Conservation (phyloP, 2,888 invertebrate genomes). For the Lampropteryx suffumata region DNA sequence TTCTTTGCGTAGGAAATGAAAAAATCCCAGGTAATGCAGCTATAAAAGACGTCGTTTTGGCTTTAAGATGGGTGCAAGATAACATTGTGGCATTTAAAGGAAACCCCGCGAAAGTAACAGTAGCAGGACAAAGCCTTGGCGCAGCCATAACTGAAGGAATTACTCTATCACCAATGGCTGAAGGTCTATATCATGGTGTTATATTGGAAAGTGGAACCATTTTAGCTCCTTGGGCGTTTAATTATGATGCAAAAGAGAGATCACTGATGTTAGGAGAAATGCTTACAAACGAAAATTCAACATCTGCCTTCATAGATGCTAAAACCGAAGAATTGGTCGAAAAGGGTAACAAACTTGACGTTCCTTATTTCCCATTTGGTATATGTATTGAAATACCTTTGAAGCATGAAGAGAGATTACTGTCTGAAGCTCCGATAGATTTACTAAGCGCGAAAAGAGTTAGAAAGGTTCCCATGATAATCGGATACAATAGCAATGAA, state of each 20-base stretch:
- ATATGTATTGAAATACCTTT: constrained; percentile 61
- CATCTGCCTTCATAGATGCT: constrained; percentile 39
- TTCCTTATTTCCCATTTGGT: constrained; percentile 66
- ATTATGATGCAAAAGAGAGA: constrained; percentile 62
- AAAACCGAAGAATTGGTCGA: constrained; percentile 46
- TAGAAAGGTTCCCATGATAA: constrained; percentile 58
- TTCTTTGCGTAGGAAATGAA: constrained; percentile 60
- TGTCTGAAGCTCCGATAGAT: constrained; percentile 58
- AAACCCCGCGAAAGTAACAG: constrained; percentile 59
- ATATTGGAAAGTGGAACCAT: constrained; percentile 70
- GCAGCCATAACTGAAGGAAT: constrained; percentile 69
- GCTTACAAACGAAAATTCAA: constrained; percentile 38
- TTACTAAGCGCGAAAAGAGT: constrained; percentile 46
- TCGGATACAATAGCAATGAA: constrained; percentile 68
- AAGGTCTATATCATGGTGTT: constrained; percentile 62
- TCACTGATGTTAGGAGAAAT: constrained; percentile 43
- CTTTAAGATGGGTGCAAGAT: constrained; percentile 69
- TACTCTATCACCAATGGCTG: constrained; percentile 52
- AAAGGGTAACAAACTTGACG: constrained; percentile 47
- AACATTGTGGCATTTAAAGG: constrained; percentile 73
- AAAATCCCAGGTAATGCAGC: constrained; percentile 69
- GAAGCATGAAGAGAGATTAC: constrained; percentile 57
- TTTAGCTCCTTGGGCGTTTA: constrained; percentile 68
- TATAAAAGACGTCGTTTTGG: constrained; percentile 64
- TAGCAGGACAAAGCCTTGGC: constrained; percentile 68